Evolutionary conservation across 1,140 invertebrate species (phyloP).

Genomic region (Parasteatoda tepidariorum): DNA sequence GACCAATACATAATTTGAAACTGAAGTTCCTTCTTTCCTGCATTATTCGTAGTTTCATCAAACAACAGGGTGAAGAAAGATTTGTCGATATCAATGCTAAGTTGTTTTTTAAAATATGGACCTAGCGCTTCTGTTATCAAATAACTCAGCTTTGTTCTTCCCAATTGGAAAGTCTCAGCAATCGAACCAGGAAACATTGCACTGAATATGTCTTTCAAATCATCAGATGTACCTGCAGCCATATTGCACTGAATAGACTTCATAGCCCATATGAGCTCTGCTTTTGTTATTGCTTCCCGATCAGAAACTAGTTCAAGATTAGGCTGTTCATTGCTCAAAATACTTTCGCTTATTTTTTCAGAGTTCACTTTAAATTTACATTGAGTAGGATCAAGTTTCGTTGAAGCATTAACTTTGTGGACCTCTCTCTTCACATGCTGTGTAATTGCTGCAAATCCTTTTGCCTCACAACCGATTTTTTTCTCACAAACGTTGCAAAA

Average conservation of each 20-base stretch:
- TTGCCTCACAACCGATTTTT: background rate
- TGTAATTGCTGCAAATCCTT: background rate
- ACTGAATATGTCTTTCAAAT: background rate
- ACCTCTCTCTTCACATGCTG: background rate
- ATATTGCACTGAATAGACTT: slow-evolving; percentile 5
- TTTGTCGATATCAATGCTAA: slow-evolving; percentile 14
- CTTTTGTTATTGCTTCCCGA: background rate
- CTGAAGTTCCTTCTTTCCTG: too few relatives aligned
- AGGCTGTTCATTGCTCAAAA: background rate
- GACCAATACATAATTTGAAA: slow-evolving; percentile 53
- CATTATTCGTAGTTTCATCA: slow-evolving; percentile 56
- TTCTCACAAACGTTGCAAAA: background rate
- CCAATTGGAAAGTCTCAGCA: slow-evolving; percentile 8
- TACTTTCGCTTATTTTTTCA: background rate
- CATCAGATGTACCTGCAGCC: slow-evolving; percentile 3
- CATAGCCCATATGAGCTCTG: background rate
- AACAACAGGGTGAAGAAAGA: slow-evolving; percentile 15
- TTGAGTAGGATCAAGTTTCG: background rate
- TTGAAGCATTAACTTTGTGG: background rate
- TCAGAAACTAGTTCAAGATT: background rate
- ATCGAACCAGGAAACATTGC: slow-evolving; percentile 29
- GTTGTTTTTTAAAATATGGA: slow-evolving; percentile 37
- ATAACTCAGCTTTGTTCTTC: slow-evolving; percentile 31
- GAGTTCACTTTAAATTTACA: background rate
- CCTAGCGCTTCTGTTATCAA: slow-evolving; percentile 26